Evolutionary conservation across 2,113 vertebrate species (phyloP), one percentile per base, ranked within the genome.

Genomic region (Gymnocephalus cernua): DNA sequence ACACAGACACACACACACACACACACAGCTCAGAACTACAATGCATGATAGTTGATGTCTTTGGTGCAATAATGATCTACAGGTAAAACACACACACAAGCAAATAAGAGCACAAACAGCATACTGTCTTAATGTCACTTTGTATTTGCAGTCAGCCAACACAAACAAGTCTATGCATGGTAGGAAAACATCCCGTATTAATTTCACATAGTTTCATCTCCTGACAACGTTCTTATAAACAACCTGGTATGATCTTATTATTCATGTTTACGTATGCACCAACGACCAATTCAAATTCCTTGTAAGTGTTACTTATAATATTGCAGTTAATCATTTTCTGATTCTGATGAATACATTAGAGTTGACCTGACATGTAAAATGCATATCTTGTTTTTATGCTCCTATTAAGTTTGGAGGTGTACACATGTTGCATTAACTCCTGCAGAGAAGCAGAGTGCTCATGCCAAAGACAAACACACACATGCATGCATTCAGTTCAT

Each of bases 111-210:
- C 29, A 47, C 47, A 68, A 23, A 16, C 12, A 77, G 27, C 77
- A 29, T 10, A 13, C 41, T 57, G 66, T 58, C 51, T 79, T 68
- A 65, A 80, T 57, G 74, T 67, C 14, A 51, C 23, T 83, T 67
- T 77, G 29, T 56, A 74, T 77, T 82, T 79, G 68, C 64, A 79
- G 69, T 66, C 70, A 70, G 64, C 27, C 56, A 65, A 71, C 27
- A 47, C 35, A 45, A 83, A 80, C 86, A 91, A 79, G 83, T 91
- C 89, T 75, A 32, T 64, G 77, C 85, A 86, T 6, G 72, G 68
- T 54, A 41, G 50, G 18, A 12, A 69, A 63, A 57, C 9, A 0
- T 70, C 61, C 54, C 63, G 15, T 15, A 74, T 80, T 85, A 77
- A 84, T 32, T 77, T 65, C 8, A 18, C 86, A 85, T 76, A 83